Base-by-base conservation (phyloP, 2,113 vertebrate species). In the Dendropsophus ebraccatus region DNA sequence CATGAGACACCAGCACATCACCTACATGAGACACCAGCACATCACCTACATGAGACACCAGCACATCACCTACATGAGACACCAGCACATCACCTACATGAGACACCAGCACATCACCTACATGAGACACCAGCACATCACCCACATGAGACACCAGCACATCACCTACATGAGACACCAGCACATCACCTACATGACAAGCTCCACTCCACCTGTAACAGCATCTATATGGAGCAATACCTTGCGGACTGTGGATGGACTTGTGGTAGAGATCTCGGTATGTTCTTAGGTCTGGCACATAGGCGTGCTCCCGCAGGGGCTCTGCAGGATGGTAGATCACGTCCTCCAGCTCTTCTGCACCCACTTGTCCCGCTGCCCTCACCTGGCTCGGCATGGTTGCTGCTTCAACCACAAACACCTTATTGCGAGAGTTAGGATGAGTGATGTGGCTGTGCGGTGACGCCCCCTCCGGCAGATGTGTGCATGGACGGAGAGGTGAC, bases 161-260 rank as follows among this genome's bases (percentile, higher is more conserved):
- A n/a, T n/a, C n/a, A n/a, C n/a, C n/a, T n/a, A n/a, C n/a, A n/a
- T n/a, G n/a, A n/a, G n/a, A n/a, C n/a, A n/a, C n/a, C n/a, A n/a
- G n/a, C n/a, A n/a, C n/a, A n/a, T n/a, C n/a, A n/a, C n/a, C n/a
- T n/a, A n/a, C n/a, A n/a, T n/a, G n/a, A n/a, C n/a, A n/a, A n/a
- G 56, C 56, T 50, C 49, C 12, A 11, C 54, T 56, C 17, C 30
- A 65, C 37, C 41, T 41, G 41, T 41, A 41, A 41, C 41, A 5
- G 8, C 8, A 41, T 41, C 41, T 41, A 8, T 41, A 41, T 10
- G 7, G 0, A 28, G 41, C 8, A 58, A 37, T 93, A 96, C 95
- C 94, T 90, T 95, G 94, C 80, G 95, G 95, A 69, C 93, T 91
- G 85, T 95, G 92, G 37, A 92, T 89, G 73, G 95, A 96, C 87